phyloP scores from a whole-genome alignment of 1,140 invertebrate genomes.

The Aphidius ervi region DNA sequence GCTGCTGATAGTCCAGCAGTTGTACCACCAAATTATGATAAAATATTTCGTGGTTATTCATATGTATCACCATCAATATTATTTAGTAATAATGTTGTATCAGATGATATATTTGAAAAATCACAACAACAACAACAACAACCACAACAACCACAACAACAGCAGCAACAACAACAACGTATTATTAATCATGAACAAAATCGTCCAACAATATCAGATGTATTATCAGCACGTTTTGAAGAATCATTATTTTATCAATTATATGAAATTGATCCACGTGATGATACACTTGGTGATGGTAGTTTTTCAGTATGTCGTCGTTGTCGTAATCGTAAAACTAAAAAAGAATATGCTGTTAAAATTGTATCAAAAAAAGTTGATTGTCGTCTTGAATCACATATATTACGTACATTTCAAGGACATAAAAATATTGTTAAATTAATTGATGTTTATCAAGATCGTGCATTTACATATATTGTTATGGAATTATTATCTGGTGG shows the following conservation, averaged over 20 bases:
- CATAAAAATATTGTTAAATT: constrained; percentile 86
- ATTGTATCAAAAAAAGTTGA: constrained; percentile 79
- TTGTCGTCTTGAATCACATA: constrained; percentile 70
- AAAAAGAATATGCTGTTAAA: constrained; percentile 83
- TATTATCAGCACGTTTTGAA: constrained; percentile 51
- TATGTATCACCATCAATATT: constrained; percentile 91
- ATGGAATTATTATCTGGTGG: constrained; percentile 82
- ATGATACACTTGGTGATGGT: constrained; percentile 77
- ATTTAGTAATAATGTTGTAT: constrained; percentile 81
- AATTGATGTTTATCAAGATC: constrained; percentile 77
- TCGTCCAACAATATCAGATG: constrained; percentile 28
- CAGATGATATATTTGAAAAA: constrained; percentile 61
- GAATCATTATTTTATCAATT: constrained; percentile 82
- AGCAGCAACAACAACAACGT: background rate
- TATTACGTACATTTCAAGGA: constrained; percentile 77
- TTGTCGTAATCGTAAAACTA: constrained; percentile 71
- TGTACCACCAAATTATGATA: constrained; percentile 78
- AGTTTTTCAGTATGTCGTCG: constrained; percentile 84
- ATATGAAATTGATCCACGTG: constrained; percentile 70
- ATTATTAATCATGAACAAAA: constrained; percentile 4
- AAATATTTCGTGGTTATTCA: constrained; percentile 91
- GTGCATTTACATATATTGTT: constrained; percentile 79
- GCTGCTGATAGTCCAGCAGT: constrained; percentile 88
- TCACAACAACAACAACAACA: constrained; percentile 1
- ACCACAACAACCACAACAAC: too few relatives aligned